A percentile compares a stretch with the other conserved stretches of the same genome.
phyloP scores from a whole-genome alignment of 2,797 vertebrate genomes.

The Lateolabrax maculatus region DNA sequence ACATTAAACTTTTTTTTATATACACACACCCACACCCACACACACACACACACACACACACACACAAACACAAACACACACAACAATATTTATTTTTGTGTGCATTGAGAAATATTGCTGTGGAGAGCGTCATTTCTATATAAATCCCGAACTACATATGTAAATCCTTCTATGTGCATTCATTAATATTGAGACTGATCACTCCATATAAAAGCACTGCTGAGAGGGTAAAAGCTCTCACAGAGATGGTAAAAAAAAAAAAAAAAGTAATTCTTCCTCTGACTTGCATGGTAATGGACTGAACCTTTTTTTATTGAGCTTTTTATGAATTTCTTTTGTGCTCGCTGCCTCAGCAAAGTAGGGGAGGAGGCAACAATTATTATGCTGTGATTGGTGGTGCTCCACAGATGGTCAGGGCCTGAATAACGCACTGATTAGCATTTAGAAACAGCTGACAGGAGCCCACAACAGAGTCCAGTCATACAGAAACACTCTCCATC shows the following conservation, averaged over 20 bases:
- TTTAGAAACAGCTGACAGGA: constrained; percentile 36
- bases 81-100: too few relatives aligned
- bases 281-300: not conserved
- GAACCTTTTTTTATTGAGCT: not conserved
- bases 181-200: too few relatives aligned
- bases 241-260: not conserved
- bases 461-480: constrained; percentile 11
- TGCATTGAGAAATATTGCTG: too few relatives aligned
- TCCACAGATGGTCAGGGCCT: constrained; percentile 29
- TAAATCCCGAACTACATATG: too few relatives aligned
- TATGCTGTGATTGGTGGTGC: constrained; percentile 1
- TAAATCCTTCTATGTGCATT: too few relatives aligned
- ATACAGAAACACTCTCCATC: constrained; percentile 28
- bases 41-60: too few relatives aligned
- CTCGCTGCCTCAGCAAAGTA: not conserved
- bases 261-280: not conserved
- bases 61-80: too few relatives aligned
- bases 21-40: too few relatives aligned
- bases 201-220: too few relatives aligned
- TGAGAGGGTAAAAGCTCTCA: constrained; percentile 7
- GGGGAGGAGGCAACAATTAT: constrained; percentile 2
- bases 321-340: constrained; percentile 1
- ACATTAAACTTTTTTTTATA: too few relatives aligned
- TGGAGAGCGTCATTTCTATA: too few relatives aligned
- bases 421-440: constrained; percentile 41